Evolutionary conservation across 2,113 vertebrate genomes (phyloP), one percentile per base, ranked within the genome.

Genomic region (Stigmatopora argus): DNA sequence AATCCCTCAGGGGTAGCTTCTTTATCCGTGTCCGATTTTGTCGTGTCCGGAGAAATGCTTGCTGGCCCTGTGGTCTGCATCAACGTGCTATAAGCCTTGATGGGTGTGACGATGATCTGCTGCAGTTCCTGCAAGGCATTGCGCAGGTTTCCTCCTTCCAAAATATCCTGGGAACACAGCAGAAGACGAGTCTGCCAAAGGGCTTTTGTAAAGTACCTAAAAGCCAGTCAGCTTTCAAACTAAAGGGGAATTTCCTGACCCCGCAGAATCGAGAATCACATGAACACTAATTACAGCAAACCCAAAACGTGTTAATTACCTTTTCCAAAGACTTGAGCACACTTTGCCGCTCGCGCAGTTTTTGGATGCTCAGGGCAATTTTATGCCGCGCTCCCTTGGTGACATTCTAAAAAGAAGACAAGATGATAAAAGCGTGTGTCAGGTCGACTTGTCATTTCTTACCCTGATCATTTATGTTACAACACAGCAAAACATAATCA

Each of bases 341-440:
- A 7, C 93, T 90, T 75, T 94, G 95, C 56, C 95, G 88, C 78
- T 97, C 95, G 5, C 94, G 84, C 31, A 97, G 89, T 81, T 97
- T 97, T 91, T 96, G 94, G 79, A 97, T 95, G 83, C 95, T 97
- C 82, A 97, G 85, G 48, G 94, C 95, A 69, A 97, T 97, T 87
- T 97, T 97, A 77, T 97, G 95, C 55, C 95, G 88, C 5, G 95
- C 95, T 62, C 95, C 95, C 91, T 97, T 97, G 66, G 95, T 97
- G 73, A 97, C 95, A 14, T 96, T 96, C 95, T 97, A 65, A 67
- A 77, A 66, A 62, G 15, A 51, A 14, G 74, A 44, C 66, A 0
- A 60, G 46, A 61, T 8, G 70, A 78, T 31, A 62, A 70, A 64
- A 65, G 19, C 31, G 38, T 26, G 47, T 31, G 41, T 75, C 45